Base-by-base conservation (phyloP, 2,113 vertebrate genomes). In the Amblyopsis rosae region DNA sequence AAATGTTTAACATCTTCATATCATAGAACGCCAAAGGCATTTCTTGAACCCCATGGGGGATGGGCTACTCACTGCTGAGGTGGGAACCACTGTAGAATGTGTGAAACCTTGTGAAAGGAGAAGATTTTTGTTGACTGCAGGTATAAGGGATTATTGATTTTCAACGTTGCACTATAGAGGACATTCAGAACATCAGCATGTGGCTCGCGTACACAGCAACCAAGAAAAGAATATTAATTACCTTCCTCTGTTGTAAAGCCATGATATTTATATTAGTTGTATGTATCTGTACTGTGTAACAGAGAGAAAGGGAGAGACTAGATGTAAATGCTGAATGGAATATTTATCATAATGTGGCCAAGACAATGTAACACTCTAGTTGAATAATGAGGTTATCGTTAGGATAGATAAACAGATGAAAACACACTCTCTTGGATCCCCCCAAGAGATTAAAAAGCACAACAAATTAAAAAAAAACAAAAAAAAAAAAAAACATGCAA, bases 401-500 rank as follows among this genome's bases (percentile, higher is more conserved):
- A 71, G 76, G 66, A 82, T 65, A 65, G 79, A 75, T 61, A 68
- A 45, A n/a, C 35, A 53, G 49, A 87, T 71, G 61, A 63, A 74
- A 79, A 79, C 67, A 72, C 54, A 67, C 26, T 26, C 26, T 26
- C 26, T 26, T 32, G 19, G 80, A 49, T 67, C 64, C 54, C 82
- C 82, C 54, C 72, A 15, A 59, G 81, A 78, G 48, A 73, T 69
- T 69, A n/a, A 75, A 87, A 85, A 90, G 83, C 59, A 66, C 79
- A 82, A 83, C 79, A 87, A 33, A 74, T 88, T 62, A 45, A 15
- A 49, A 54, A 26, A 48, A 19, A 45, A 15, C 33, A 54, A 26
- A 33, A 33, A 47, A 15, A 16, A 65, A 62, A 87, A 67, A 77
- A 86, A 82, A 77, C 88, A 91, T 92, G 90, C 89, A 90, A 80